Conservation (phyloP, 37 sponge, comb jelly and placozoan species). For the Corticium candelabrum region DNA sequence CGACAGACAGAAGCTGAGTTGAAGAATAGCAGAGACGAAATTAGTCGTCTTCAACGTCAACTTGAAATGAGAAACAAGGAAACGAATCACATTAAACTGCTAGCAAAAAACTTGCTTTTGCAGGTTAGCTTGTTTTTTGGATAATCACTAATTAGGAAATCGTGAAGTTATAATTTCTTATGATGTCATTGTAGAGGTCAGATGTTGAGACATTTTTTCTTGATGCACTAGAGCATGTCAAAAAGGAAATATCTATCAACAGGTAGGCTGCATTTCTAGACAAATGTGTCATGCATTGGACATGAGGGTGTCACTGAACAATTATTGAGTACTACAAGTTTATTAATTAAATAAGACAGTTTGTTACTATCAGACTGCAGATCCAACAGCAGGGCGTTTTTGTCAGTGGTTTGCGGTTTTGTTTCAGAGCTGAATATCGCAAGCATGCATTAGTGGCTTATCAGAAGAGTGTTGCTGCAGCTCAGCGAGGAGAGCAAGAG, state of each 20-base stretch:
- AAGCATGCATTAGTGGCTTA: conserved; percentile 54
- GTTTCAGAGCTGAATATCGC: conserved; percentile 47
- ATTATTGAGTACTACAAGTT: no score
- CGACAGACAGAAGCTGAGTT: not conserved
- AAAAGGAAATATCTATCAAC: conserved; percentile 31
- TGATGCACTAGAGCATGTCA: conserved; percentile 66
- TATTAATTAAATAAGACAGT: no score
- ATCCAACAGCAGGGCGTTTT: no score
- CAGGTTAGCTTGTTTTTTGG: conserved; percentile 8
- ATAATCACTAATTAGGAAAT: no score
- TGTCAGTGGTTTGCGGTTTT: not conserved
- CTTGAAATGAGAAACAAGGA: conserved; percentile 35
- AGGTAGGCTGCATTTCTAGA: conserved; percentile 1
- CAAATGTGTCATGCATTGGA: no score
- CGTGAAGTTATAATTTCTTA: no score
- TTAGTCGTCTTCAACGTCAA: not conserved
- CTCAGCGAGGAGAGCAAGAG: conserved; percentile 42
- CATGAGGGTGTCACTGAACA: no score
- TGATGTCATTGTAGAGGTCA: conserved; percentile 46
- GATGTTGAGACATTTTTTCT: conserved; percentile 87
- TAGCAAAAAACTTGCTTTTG: conserved; percentile 62
- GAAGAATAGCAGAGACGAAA: not conserved
- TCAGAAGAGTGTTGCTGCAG: conserved; percentile 44
- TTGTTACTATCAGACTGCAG: no score
- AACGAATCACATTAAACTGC: conserved; percentile 54